Evolutionary conservation across 2,113 vertebrate species (phyloP).

Genomic region (Spea multiplicata): DNA sequence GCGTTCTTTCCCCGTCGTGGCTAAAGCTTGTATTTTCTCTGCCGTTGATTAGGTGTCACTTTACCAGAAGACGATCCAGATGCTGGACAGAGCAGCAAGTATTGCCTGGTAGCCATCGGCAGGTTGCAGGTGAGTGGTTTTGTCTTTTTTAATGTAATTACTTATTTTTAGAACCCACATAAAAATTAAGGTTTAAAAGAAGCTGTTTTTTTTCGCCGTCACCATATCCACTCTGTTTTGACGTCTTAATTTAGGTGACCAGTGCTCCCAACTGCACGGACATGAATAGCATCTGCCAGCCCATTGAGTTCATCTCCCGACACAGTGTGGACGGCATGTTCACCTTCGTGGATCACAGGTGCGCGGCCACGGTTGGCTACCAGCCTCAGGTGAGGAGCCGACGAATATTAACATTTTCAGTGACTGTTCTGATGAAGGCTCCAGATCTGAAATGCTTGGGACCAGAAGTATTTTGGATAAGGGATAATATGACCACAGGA

Average conservation of each 20-base stretch:
- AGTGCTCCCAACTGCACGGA: conserved; percentile 86
- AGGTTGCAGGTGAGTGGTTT: conserved; percentile 78
- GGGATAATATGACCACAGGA: no score
- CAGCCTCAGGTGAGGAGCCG: conserved; percentile 82
- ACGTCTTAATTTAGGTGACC: conserved; percentile 72
- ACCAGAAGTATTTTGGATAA: no score
- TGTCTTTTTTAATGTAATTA: not conserved
- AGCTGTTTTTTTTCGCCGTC: no score
- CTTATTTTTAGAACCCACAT: no score
- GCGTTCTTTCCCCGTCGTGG: no score
- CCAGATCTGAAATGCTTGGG: no score
- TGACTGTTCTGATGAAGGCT: no score
- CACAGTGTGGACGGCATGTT: conserved; percentile 88
- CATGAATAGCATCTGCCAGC: conserved; percentile 79
- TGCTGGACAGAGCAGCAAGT: conserved; percentile 86
- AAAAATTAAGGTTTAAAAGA: no score
- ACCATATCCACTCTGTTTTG: no score
- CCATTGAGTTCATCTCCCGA: conserved; percentile 93
- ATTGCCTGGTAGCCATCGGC: conserved; percentile 94
- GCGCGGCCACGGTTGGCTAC: conserved; percentile 84
- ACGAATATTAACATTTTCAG: no score
- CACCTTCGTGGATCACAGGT: conserved; percentile 95
- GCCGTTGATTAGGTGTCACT: conserved; percentile 75
- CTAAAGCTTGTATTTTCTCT: no score
- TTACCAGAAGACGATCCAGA: conserved; percentile 89